phyloP scores from a whole-genome alignment of 1,140 invertebrate genomes.

The Lucilia sericata region DNA sequence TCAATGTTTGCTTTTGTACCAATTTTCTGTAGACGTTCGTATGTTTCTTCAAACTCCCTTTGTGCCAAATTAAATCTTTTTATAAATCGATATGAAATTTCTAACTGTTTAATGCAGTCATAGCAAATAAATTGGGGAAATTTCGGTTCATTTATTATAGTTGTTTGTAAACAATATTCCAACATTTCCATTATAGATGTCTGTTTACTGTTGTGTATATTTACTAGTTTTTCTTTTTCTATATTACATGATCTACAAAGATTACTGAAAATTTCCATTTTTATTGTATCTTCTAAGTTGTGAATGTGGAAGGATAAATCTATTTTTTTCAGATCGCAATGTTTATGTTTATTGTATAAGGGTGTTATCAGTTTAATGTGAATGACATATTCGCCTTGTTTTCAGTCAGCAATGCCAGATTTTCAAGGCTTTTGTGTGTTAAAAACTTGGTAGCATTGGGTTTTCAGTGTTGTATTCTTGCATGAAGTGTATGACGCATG shows the following conservation, averaged over 20 bases:
- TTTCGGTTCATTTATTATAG: slow-evolving; percentile 46
- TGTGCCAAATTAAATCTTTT: slow-evolving; percentile 51
- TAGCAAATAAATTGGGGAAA: slow-evolving; percentile 60
- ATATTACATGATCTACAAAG: slow-evolving; percentile 60
- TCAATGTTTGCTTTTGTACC: not conserved
- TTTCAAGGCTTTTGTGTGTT: no score
- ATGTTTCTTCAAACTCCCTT: slow-evolving; percentile 50
- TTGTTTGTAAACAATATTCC: slow-evolving; percentile 47
- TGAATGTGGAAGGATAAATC: no score
- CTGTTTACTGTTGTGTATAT: slow-evolving; percentile 51
- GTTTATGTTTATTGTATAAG: no score
- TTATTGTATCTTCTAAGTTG: no score
- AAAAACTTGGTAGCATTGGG: no score
- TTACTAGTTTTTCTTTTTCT: slow-evolving; percentile 53
- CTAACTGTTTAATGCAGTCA: slow-evolving; percentile 54
- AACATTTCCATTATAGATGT: slow-evolving; percentile 50
- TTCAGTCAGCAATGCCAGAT: no score
- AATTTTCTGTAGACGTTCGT: not conserved
- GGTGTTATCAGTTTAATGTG: no score
- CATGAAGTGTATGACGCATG: no score
- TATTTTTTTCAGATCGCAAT: no score
- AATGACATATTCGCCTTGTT: not conserved
- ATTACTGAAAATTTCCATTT: slow-evolving; percentile 61
- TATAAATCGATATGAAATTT: slow-evolving; percentile 49
- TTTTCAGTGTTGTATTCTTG: no score